A percentile compares a stretch with the other conserved stretches of the same genome.
Conservation (phyloP, 2,888 invertebrate genomes). For the Diaprepes abbreviatus region DNA sequence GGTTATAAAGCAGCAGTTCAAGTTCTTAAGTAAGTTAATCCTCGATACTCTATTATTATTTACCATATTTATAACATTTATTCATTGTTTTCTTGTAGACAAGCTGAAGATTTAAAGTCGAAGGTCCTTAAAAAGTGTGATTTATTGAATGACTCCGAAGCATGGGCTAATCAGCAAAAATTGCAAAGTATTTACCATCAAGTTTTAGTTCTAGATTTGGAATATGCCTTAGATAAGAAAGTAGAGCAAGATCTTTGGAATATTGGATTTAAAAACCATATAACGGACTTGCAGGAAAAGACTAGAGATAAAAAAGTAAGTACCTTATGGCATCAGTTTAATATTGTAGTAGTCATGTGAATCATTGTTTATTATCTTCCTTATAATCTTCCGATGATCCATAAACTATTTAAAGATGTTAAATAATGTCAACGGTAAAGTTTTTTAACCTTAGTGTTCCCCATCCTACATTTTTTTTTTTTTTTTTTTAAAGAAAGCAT, state of each 20-base stretch:
- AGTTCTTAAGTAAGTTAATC: conserved; percentile 76
- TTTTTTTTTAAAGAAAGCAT: too few species aligned
- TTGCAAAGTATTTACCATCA: conserved; percentile 75
- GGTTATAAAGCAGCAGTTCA: conserved; percentile 83
- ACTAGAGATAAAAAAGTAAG: conserved; percentile 84
- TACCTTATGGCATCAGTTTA: too few species aligned
- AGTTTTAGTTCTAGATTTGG: conserved; percentile 83
- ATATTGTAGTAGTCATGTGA: too few species aligned
- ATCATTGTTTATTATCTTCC: too few species aligned
- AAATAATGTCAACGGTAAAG: too few species aligned
- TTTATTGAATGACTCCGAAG: conserved; percentile 64
- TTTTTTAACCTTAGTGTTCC: too few species aligned
- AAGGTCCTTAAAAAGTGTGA: conserved; percentile 73
- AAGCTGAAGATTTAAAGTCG: conserved; percentile 81
- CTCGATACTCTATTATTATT: neutral
- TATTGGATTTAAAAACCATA: conserved; percentile 89
- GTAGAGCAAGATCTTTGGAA: conserved; percentile 93
- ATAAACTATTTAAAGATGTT: too few species aligned
- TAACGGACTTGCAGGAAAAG: conserved; percentile 81
- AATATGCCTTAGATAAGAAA: conserved; percentile 89
- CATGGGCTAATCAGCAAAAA: conserved; percentile 70
- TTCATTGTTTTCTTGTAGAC: conserved; percentile 72
- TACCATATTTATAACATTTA: neutral
- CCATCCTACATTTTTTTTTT: neutral
- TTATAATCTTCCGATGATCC: too few species aligned